Conservation (phyloP, 2,113 vertebrate species). For the Ictalurus punctatus region DNA sequence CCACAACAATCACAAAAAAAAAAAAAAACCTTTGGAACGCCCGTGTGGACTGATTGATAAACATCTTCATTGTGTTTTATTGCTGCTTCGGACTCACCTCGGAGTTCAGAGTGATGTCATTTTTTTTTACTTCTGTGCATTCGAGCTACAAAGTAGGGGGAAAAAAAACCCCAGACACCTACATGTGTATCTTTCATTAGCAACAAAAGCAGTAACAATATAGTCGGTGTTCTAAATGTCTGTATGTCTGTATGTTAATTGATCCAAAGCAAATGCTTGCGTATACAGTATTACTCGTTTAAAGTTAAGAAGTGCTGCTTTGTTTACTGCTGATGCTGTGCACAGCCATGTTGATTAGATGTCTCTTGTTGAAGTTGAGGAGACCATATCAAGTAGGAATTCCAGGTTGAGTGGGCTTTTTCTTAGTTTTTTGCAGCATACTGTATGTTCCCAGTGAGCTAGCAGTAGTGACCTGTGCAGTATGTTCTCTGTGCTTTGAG, state of each 20-base stretch:
- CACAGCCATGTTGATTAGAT: background rate
- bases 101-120: background rate
- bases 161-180: background rate
- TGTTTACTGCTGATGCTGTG: background rate
- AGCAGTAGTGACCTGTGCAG: background rate
- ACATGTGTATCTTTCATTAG: background rate
- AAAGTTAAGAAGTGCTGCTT: background rate
- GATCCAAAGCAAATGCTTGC: background rate
- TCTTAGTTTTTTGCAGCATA: background rate
- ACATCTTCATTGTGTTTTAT: background rate
- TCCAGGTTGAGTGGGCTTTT: background rate
- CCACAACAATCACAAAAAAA: no score
- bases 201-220: background rate
- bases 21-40: no score
- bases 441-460: background rate
- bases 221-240: background rate
- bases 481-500: background rate
- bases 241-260: background rate
- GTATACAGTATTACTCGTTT: background rate
- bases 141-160: background rate
- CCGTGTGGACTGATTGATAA: no score
- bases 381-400: background rate
- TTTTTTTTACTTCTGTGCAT: background rate
- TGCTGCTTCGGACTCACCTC: background rate
- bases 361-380: background rate